A percentile compares a stretch with the other conserved stretches of the same genome.
phyloP scores from a whole-genome alignment of 2,888 invertebrate species.

The Magallana nippona region DNA sequence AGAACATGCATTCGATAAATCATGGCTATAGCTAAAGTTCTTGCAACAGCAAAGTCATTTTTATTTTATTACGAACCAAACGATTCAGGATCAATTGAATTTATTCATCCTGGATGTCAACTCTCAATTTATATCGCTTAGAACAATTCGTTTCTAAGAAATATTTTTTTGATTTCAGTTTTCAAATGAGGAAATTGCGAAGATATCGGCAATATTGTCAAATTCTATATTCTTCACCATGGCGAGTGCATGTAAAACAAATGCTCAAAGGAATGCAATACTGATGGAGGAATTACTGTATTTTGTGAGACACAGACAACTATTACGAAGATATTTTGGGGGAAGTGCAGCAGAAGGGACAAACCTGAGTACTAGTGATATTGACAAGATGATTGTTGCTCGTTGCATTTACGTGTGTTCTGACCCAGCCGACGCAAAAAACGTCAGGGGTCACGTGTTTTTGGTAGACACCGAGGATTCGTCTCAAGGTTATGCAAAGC shows the following conservation, averaged over 20 bases:
- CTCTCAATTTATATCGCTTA: too few relatives aligned
- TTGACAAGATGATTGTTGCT: conserved; percentile 41
- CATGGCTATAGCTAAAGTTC: too few relatives aligned
- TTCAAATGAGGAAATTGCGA: not conserved
- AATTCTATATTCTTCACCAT: conserved; percentile 25
- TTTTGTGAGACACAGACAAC: not conserved
- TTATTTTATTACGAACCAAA: too few relatives aligned
- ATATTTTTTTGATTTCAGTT: not conserved
- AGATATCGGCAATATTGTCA: conserved; percentile 28
- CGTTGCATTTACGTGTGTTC: conserved; percentile 19
- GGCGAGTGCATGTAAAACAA: conserved; percentile 14
- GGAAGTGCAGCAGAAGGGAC: conserved; percentile 45
- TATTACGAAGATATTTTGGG: conserved; percentile 9
- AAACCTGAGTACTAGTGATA: conserved; percentile 29
- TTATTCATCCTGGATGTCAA: too few relatives aligned
- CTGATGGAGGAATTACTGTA: conserved; percentile 35
- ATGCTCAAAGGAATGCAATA: conserved; percentile 29
- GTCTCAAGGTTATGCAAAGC: conserved; percentile 32
- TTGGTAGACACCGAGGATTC: conserved; percentile 12
- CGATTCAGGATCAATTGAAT: too few relatives aligned
- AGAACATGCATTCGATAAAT: too few relatives aligned
- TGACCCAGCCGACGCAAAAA: not conserved
- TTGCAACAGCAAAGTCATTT: too few relatives aligned
- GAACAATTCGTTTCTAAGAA: too few relatives aligned
- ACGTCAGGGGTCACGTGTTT: conserved; percentile 13